These are phyloP conservation scores for Zapus hudsonius DNA, from an alignment of 2,113 vertebrate genomes.

Conservation along the genomic window DNA sequence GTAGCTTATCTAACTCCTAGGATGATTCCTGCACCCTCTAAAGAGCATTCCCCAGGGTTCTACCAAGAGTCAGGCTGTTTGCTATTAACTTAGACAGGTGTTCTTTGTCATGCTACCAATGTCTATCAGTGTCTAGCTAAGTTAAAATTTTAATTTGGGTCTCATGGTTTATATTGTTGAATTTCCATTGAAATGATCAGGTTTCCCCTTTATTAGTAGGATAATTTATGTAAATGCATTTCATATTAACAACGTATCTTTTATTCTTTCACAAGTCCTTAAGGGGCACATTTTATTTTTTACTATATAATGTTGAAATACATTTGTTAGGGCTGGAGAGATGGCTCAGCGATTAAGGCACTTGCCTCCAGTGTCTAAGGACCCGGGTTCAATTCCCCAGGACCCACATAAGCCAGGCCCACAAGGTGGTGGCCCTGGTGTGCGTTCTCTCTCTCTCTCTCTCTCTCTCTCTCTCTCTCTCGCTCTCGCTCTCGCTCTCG, in stretches of 20 bases:
- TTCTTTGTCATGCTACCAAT: background rate
- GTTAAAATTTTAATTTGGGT: background rate
- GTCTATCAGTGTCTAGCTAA: background rate
- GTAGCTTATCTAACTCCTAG: background rate
- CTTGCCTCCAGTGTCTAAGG: too few species aligned
- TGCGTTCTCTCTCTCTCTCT: too few species aligned
- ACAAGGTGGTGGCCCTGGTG: too few species aligned
- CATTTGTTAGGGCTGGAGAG: too few species aligned
- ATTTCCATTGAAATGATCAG: background rate
- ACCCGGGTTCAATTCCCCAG: too few species aligned
- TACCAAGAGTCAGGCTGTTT: background rate
- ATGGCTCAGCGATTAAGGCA: too few species aligned
- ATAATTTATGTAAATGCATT: background rate
- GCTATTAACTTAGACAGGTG: background rate
- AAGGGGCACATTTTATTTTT: background rate
- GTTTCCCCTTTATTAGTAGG: background rate
- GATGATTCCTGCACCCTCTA: background rate
- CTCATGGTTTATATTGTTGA: background rate
- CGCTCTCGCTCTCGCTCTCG: too few species aligned
- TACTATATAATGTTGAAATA: background rate
- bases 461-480: too few species aligned
- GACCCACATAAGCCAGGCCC: too few species aligned
- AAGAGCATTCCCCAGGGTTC: background rate
- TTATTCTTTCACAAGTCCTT: background rate
- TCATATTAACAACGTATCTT: background rate